Conservation (phyloP, 2,113 vertebrate species). For the Lates calcarifer region DNA sequence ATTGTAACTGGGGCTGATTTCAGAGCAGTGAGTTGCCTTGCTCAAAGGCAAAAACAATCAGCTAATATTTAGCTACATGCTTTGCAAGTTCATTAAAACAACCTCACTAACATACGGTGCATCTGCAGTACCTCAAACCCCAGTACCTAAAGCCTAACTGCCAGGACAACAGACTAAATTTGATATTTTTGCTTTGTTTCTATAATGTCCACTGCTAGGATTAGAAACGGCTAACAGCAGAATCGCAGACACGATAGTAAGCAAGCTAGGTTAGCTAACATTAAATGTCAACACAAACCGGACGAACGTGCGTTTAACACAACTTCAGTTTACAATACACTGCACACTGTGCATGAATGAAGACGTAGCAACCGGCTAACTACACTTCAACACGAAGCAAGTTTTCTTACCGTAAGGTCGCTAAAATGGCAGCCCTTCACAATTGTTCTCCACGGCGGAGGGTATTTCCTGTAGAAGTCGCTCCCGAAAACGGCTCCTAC, state of each 20-base stretch:
- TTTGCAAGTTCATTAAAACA: background rate
- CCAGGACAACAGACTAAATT: too few relatives aligned
- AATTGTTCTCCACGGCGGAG: conserved; percentile 67
- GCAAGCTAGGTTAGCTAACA: conserved; percentile 20
- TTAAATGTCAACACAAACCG: background rate
- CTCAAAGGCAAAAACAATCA: background rate
- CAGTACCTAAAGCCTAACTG: background rate
- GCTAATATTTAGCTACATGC: background rate
- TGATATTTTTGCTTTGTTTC: background rate
- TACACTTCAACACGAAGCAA: conserved; percentile 48
- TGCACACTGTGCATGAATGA: background rate
- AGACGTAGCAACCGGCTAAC: background rate
- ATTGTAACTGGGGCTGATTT: background rate
- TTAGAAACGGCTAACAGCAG: conserved; percentile 52
- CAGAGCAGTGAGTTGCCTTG: background rate
- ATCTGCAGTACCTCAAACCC: background rate
- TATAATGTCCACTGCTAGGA: background rate
- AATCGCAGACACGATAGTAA: background rate
- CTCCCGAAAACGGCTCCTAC: conserved; percentile 36
- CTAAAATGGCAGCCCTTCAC: conserved; percentile 86
- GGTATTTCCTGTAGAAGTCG: conserved; percentile 80
- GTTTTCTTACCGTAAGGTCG: conserved; percentile 87
- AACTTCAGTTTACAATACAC: rapidly evolving
- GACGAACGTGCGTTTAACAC: rapidly evolving
- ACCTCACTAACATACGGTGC: rapidly evolving